A percentile compares a stretch with the other conserved stretches of the same genome.
These are phyloP conservation scores for Setipinna tenuifilis DNA, from an alignment of 2,797 vertebrate genomes.

Conservation along the genomic window DNA sequence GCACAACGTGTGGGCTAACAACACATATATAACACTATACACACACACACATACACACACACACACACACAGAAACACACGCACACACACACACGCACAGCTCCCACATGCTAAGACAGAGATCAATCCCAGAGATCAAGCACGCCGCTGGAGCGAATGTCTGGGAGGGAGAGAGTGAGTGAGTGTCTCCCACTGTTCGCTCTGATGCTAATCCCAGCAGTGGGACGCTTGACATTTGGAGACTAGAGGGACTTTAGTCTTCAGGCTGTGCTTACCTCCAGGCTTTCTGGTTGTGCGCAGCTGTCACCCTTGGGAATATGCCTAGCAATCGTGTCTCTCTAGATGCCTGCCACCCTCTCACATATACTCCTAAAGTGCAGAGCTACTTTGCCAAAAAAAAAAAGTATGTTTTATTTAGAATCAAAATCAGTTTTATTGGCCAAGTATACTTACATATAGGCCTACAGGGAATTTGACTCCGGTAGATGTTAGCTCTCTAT, in stretches of 20 bases:
- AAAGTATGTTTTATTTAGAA: no score
- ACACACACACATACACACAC: no score
- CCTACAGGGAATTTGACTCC: no score
- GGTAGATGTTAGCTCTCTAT: no score
- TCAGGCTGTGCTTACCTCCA: slow-evolving; percentile 10
- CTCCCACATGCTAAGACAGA: background rate
- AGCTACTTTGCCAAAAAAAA: background rate
- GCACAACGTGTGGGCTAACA: no score
- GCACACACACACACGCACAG: background rate
- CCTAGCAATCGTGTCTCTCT: background rate
- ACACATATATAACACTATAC: no score
- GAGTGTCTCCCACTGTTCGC: background rate
- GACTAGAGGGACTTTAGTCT: background rate
- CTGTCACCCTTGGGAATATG: background rate
- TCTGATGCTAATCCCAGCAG: slow-evolving; percentile 17
- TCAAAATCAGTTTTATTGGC: no score
- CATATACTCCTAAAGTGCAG: background rate
- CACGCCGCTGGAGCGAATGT: background rate
- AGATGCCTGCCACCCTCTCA: background rate
- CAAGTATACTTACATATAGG: no score
- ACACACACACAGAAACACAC: background rate
- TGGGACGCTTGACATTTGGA: background rate
- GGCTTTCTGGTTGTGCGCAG: background rate
- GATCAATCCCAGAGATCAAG: slow-evolving; percentile 5
- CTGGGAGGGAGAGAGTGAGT: background rate